Percentiles rank a stretch among this genome's conserved stretches.
phyloP scores from a whole-genome alignment of 2,797 vertebrate genomes.

The Hippopotamyrus pictus region DNA sequence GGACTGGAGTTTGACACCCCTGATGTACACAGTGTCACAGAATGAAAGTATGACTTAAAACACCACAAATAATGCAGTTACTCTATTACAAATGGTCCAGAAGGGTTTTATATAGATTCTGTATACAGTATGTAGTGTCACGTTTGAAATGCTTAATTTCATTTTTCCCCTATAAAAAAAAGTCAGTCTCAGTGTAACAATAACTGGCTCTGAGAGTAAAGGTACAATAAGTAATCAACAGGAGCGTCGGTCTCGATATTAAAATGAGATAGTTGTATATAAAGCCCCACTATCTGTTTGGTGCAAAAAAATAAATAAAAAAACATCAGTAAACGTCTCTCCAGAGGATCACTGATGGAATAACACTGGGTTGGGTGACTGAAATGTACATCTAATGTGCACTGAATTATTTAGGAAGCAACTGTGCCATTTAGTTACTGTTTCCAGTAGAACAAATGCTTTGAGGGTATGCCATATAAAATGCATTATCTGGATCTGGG shows the following conservation, averaged over 20 bases:
- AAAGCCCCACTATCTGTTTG: not conserved
- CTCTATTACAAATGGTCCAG: not conserved
- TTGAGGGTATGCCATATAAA: not conserved
- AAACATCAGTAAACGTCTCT: not conserved
- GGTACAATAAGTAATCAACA: not conserved
- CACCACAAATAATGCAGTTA: not conserved
- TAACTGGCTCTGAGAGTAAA: not conserved
- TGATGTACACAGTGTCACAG: not conserved
- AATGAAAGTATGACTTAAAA: not conserved
- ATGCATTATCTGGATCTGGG: not conserved
- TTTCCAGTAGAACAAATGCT: not conserved
- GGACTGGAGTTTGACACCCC: not conserved
- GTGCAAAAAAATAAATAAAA: not conserved
- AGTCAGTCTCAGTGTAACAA: not conserved
- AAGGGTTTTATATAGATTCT: not conserved
- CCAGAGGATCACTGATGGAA: not conserved
- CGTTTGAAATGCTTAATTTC: not conserved
- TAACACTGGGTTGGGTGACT: not conserved
- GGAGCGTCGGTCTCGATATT: not conserved
- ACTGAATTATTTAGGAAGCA: slow-evolving; percentile 4
- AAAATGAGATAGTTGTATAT: not conserved
- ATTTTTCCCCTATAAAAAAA: not conserved
- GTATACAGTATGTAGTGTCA: not conserved
- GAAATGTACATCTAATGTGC: not conserved
- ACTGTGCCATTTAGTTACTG: not conserved